phyloP scores from a whole-genome alignment of 2,113 vertebrate species.

The Bothrops jararaca region DNA sequence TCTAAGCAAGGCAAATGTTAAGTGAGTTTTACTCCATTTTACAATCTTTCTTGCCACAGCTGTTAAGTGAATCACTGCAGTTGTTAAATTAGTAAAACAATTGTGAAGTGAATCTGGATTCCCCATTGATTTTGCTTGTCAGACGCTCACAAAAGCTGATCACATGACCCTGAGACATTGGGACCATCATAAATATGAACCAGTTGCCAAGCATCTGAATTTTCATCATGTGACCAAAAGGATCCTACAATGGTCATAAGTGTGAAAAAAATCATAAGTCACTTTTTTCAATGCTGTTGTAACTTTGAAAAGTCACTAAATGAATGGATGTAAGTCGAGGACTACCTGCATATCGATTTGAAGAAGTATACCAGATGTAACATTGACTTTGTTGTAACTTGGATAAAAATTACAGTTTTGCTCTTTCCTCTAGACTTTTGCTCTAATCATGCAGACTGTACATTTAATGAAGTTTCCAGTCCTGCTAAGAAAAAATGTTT shows the following conservation, averaged over 20 bases:
- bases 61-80: neutral
- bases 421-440: neutral
- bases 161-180: neutral
- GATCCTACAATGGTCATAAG: neutral
- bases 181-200: neutral
- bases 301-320: neutral
- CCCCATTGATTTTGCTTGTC: neutral
- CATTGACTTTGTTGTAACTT: neutral
- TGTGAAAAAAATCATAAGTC: neutral
- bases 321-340: neutral
- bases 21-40: neutral
- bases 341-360: neutral
- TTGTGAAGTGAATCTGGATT: neutral
- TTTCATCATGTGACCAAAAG: neutral
- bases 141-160: neutral
- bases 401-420: neutral
- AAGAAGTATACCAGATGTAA: neutral
- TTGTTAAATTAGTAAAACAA: neutral
- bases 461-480: neutral
- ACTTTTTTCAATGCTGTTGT: neutral
- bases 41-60: neutral
- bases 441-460: neutral
- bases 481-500: neutral
- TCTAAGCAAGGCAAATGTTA: neutral
- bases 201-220: neutral